These are phyloP conservation scores for Eledone cirrhosa DNA, from an alignment of 2,888 invertebrate species.

Conservation along the genomic window DNA sequence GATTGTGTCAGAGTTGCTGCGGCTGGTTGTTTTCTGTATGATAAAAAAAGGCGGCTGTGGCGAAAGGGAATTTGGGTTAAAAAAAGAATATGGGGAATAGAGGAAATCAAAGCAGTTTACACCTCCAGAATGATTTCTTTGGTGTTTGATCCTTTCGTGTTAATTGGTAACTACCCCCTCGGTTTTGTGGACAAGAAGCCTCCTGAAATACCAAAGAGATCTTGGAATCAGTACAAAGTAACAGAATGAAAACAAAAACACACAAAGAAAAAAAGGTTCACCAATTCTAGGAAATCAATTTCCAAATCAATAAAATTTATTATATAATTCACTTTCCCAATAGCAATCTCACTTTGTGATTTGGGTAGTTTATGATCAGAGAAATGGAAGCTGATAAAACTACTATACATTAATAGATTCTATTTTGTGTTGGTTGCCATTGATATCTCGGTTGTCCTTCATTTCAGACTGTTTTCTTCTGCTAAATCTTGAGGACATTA, in stretches of 20 bases:
- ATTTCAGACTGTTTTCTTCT: too few relatives aligned
- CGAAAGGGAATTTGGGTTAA: neutral
- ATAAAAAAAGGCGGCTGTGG: slow-evolving; percentile 24
- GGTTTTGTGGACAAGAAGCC: slow-evolving; percentile 39
- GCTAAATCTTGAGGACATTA: too few relatives aligned
- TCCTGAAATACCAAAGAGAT: slow-evolving; percentile 37
- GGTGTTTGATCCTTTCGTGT: slow-evolving; percentile 47
- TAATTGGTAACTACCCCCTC: slow-evolving; percentile 48
- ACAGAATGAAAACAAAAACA: neutral
- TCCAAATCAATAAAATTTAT: too few relatives aligned
- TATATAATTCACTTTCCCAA: too few relatives aligned
- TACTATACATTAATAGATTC: too few relatives aligned
- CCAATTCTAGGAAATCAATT: too few relatives aligned
- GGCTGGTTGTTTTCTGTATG: slow-evolving; percentile 27
- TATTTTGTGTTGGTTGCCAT: too few relatives aligned
- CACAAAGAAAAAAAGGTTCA: neutral
- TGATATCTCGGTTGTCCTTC: too few relatives aligned
- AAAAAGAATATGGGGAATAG: too few relatives aligned
- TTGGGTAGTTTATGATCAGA: too few relatives aligned
- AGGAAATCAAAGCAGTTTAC: slow-evolving; percentile 52
- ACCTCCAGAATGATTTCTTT: slow-evolving; percentile 56
- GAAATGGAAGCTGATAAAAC: too few relatives aligned
- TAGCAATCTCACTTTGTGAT: too few relatives aligned
- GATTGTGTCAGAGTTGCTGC: slow-evolving; percentile 21
- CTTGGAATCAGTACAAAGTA: slow-evolving; percentile 36